Base-by-base conservation (phyloP, 1,140 invertebrate species). In the Drosophila repletoides region DNA sequence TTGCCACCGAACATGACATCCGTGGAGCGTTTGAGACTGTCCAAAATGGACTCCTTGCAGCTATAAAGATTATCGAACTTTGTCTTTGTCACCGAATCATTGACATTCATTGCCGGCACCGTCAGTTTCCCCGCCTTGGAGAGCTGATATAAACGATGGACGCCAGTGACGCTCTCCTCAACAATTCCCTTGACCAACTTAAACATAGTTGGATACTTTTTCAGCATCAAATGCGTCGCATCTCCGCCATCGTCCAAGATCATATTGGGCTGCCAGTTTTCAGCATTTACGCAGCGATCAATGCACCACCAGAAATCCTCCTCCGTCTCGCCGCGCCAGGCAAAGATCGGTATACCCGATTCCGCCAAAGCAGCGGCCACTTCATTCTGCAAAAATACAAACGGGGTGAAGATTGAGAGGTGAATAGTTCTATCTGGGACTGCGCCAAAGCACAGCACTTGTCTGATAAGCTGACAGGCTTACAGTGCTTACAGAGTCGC, bases 291-390 rank as follows among this genome's bases (percentile, higher is more conserved):
- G 91, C 96, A 97, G 83, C 96, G 96, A 91, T 99, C 97, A 63
- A 99, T 99, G 84, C 97, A 98, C 98, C 98, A 99, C 98, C 98
- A 99, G 91, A 99, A 99, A 89, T 99, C 98, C 88, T 98, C 98
- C 90, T 99, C 98, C 2, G 96, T 97, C 91, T 99, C 97, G 0
- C 97, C 97, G 43, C 97, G 94, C 98, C 98, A 99, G 1, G 98
- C 97, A 91, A 97, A 99, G 51, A 99, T 94, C 4, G 97, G 93
- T 88, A 95, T 96, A 7, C 96, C 95, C 45, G 95, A 95, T 91
- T 98, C 95, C 0, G 98, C 98, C 55, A 99, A 90, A 0, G 98
- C 97, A n/a, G 98, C 97, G 2, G 97, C 97, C 1, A 99, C 98
- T 92, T 99, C 97, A 91, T 99, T 99, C 94, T 96, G 88, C 21